Evolutionary conservation across 1,140 invertebrate genomes (phyloP), one percentile per base, ranked within the genome.

Genomic region (Stratiolaelaps scimitus): DNA sequence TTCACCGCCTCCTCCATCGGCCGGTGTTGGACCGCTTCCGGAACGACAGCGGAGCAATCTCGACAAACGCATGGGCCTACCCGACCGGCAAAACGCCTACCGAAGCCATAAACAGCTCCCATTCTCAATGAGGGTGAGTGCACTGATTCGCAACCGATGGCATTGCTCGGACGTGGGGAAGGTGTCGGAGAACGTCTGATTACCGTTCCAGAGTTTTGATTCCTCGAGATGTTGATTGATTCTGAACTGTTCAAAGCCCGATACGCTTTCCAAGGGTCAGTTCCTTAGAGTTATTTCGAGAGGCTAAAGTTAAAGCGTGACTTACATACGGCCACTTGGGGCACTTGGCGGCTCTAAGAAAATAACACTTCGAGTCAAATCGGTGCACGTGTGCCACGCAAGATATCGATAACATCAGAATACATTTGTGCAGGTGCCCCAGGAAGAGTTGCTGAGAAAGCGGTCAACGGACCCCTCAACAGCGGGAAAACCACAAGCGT

Each of bases 31-130:
- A 2, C 2, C 53, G 15, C 17, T 23, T 17, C 23, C 53, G 53
- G 17, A 15, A 15, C 13, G 34, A 26, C 26, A 60, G 17, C 13
- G 26, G 15, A 40, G 34, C 34, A 40, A 6, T 10, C 34, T 40
- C 10, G 34, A 40, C 34, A 40, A 40, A 40, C 34, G 34, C 4
- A 40, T 40, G 5, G 10, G 34, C 34, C 4, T 40, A 6, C 34
- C 34, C 34, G 34, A 40, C 10, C 34, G 34, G 5, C 53, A 26
- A 23, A 34, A 26, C 20, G 15, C 53, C 5, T 60, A 60, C 53
- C 53, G 53, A 34, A 60, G 53, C 20, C 53, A 60, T 26, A 60
- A 60, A 23, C 53, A 60, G 23, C 34, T 60, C 23, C 53, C 53
- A 5, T 60, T 29, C 20, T 60, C 53, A 17, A 60, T 34, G 13